Base-by-base conservation (phyloP, 2,797 vertebrate genomes). In the Sebastes hopkinsi region DNA sequence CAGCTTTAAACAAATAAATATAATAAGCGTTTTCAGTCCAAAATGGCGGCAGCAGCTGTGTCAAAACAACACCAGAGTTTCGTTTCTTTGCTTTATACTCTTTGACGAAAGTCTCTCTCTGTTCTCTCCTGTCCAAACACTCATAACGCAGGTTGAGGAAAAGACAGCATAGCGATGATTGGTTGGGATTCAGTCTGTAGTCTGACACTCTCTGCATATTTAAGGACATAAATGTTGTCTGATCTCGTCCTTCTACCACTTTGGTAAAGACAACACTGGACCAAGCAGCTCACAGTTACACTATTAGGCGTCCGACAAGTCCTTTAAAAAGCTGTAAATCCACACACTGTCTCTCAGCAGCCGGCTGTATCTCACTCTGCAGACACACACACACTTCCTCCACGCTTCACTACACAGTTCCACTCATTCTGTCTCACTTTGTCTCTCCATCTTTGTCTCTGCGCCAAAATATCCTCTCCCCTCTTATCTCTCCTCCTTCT, bases 301-400 rank as follows among this genome's bases (percentile, higher is more conserved):
- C 67, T 30, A 58, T 23, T 27, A 66, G 34, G 67, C 58, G n/a
- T 61, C 50, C 20, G 67, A 62, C 72, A 42, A 36, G 83, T 74
- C 77, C 67, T 72, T 68, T 34, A 71, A 79, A 69, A 86, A 81
- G 73, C 66, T 80, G 75, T 78, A 84, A 85, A 80, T 78, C 76
- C 80, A 75, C 82, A 46, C 71, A 8, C 38, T 38, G 18, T 75
- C 61, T 74, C 25, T 64, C 64, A 52, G 20, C 70, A 23, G 75
- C 72, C 38, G 8, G 50, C 68, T 68, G 46, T 78, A 77, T 89
- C 83, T 90, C 81, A 52, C 79, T 75, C 73, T 64, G 61, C 86
- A 88, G 81, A 86, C 59, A 20, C 46, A 64, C 69, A 64, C 69
- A 59, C 74, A 36, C 34, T 69, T 30, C 64, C 46, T 64, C 70